Percentiles rank a stretch among this genome's conserved stretches.
These are phyloP conservation scores for Austrolebias charrua DNA, from an alignment of 2,797 vertebrate genomes.

Conservation along the genomic window DNA sequence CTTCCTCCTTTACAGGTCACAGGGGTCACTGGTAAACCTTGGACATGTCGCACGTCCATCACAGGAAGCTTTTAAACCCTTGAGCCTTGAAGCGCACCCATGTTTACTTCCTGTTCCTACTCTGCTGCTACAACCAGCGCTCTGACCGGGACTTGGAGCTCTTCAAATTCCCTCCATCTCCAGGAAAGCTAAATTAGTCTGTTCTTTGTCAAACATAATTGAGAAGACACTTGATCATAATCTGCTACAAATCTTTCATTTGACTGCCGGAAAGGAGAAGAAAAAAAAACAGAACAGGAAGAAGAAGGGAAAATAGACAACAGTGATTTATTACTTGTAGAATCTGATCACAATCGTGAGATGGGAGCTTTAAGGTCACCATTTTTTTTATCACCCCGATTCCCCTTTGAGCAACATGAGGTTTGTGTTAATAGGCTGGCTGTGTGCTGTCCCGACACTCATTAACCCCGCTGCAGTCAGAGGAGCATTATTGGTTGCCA, in stretches of 20 bases:
- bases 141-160: background rate
- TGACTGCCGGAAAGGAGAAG: background rate
- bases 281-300: background rate
- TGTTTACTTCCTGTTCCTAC: slow-evolving; percentile 34
- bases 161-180: background rate
- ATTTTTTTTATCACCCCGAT: slow-evolving; percentile 12
- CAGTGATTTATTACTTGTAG: background rate
- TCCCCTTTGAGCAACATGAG: slow-evolving; percentile 33
- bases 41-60: too few relatives aligned
- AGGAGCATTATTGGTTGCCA: slow-evolving; percentile 82
- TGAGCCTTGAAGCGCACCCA: background rate
- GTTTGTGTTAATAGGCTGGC: slow-evolving; percentile 51
- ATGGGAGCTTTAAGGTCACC: slow-evolving; percentile 32
- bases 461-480: slow-evolving; percentile 67
- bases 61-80: background rate
- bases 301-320: background rate
- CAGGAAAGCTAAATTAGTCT: background rate
- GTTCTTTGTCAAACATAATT: too few relatives aligned
- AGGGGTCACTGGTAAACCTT: too few relatives aligned
- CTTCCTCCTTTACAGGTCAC: too few relatives aligned
- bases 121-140: slow-evolving; percentile 2
- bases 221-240: background rate
- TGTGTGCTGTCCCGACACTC: slow-evolving; percentile 62
- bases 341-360: background rate
- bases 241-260: background rate